A percentile compares a stretch with the other conserved stretches of the same genome.
Conservation (phyloP, 2,113 vertebrate species). For the Romanogobio albipinnatus region DNA sequence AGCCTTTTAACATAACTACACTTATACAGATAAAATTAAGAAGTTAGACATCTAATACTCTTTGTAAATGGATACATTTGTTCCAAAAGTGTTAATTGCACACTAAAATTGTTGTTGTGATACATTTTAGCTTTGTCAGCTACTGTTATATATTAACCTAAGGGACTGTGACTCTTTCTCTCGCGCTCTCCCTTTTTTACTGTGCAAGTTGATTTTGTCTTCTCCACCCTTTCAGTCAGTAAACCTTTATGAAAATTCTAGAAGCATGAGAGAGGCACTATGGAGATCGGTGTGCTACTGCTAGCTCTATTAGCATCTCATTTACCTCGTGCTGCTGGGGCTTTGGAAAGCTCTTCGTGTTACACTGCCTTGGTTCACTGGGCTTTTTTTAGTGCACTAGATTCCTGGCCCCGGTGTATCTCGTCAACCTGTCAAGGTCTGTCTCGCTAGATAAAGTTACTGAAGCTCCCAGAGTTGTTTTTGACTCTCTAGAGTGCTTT, state of each 20-base stretch:
- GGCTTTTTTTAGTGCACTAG: conserved; percentile 74
- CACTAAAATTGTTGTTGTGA: too few species aligned
- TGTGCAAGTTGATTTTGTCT: neutral
- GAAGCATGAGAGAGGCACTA: neutral
- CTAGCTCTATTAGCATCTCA: neutral
- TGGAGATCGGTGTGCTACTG: neutral
- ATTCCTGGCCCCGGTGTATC: conserved; percentile 68
- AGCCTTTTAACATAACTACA: too few species aligned
- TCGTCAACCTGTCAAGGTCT: conserved; percentile 60
- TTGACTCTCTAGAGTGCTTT: conserved; percentile 16
- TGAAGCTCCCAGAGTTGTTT: conserved; percentile 43
- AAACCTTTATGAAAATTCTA: neutral
- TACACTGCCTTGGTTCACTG: conserved; percentile 57
- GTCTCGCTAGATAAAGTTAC: conserved; percentile 67
- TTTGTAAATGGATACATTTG: too few species aligned
- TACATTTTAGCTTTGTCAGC: neutral
- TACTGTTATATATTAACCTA: neutral
- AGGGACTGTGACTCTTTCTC: neutral
- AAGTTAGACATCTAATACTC: too few species aligned
- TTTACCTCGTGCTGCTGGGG: neutral
- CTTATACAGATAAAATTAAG: too few species aligned
- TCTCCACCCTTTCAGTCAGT: neutral
- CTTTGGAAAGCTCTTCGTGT: conserved; percentile 46
- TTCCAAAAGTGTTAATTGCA: too few species aligned
- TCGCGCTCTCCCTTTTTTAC: neutral